Evolutionary conservation across 1,140 invertebrate genomes (phyloP).

Genomic region (Metaphire vulgaris): DNA sequence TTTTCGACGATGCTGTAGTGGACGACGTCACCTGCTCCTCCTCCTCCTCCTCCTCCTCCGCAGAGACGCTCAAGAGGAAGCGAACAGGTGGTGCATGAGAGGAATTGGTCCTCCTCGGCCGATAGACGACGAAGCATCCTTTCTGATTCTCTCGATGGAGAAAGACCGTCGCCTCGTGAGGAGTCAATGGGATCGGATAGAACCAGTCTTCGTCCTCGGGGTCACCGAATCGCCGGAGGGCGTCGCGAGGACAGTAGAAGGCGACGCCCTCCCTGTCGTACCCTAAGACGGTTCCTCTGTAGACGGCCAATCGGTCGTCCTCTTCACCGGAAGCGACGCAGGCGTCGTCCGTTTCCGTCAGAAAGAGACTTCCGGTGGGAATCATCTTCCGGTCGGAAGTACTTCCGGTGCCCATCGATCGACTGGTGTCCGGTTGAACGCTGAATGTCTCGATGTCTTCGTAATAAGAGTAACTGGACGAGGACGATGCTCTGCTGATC

Average conservation of each 20-base stretch:
- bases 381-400: constrained; percentile 15
- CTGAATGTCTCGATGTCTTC: constrained; percentile 30
- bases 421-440: neutral
- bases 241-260: constrained; percentile 16
- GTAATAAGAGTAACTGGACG: constrained; percentile 25
- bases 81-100: neutral
- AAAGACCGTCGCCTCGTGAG: constrained; percentile 26
- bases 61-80: constrained; percentile 25
- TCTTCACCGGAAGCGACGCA: neutral
- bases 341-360: constrained; percentile 3
- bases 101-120: neutral
- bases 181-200: constrained; percentile 25
- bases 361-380: constrained; percentile 7
- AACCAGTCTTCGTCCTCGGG: constrained; percentile 29
- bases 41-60: no score
- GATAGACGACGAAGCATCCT: constrained; percentile 30
- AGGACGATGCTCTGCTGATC: neutral
- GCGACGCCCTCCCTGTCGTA: constrained; percentile 25
- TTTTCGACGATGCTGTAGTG: constrained; percentile 30
- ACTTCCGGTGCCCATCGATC: constrained; percentile 7
- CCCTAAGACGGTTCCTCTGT: constrained; percentile 5
- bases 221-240: constrained; percentile 23
- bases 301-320: neutral
- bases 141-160: constrained; percentile 24
- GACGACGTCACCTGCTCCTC: constrained; percentile 17